A percentile compares a stretch with the other conserved stretches of the same genome.
Conservation (phyloP, 2,113 vertebrate genomes). For the Indicator indicator region DNA sequence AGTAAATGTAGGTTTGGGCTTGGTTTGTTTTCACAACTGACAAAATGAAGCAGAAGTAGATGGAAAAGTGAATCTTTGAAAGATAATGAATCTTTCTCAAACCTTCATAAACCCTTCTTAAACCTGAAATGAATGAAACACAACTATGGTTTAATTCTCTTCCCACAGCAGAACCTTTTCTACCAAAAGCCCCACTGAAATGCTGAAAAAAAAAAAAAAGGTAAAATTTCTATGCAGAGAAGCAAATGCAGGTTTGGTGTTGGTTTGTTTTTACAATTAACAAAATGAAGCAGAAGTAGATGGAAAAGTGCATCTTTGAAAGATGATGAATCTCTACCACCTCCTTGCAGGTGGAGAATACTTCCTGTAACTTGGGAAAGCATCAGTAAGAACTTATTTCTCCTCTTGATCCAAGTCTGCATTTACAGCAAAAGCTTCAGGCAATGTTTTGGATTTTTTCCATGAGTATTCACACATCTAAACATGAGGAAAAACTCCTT, state of each 20-base stretch:
- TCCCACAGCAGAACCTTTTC: background rate
- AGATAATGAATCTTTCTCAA: background rate
- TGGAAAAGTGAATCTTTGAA: background rate
- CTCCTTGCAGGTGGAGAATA: fast-evolving
- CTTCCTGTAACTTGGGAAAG: fast-evolving
- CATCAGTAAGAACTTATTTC: background rate
- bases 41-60: background rate
- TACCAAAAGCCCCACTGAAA: fast-evolving
- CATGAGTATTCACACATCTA: background rate
- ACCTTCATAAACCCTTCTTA: background rate
- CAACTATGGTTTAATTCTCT: fast-evolving
- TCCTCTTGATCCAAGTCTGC: background rate
- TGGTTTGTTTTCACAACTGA: background rate
- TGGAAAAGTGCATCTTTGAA: background rate
- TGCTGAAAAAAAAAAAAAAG: fast-evolving
- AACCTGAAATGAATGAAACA: background rate
- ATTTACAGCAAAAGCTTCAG: background rate
- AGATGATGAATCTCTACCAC: background rate
- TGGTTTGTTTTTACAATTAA: background rate
- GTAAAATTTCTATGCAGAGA: no score
- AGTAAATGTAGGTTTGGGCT: background rate
- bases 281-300: background rate
- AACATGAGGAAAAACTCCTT: no score
- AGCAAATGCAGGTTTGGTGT: background rate
- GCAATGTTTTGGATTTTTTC: fast-evolving